Base-by-base conservation (phyloP, 2,888 invertebrate species). In the Trichacis sp. region DNA sequence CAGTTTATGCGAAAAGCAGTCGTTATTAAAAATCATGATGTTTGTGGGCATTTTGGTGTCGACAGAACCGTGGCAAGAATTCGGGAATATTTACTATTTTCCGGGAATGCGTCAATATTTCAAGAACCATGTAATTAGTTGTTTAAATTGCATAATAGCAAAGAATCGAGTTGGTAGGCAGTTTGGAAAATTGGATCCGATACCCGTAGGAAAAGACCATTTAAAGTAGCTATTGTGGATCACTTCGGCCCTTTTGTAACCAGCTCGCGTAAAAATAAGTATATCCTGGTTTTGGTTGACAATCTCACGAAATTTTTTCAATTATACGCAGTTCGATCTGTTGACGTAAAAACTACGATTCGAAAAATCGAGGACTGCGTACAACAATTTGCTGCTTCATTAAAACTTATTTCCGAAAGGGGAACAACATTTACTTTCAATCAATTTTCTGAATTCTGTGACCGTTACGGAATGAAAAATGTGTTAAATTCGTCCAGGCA, bases 161-260 rank as follows among this genome's bases (percentile, higher is more conserved):
- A 59, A 62, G 47, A 57, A 51, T 11, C 59, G 61, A 57, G 58
- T n/a, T n/a, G n/a, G n/a, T n/a, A n/a, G n/a, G n/a, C n/a, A n/a
- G n/a, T n/a, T n/a, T n/a, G n/a, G n/a, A 48, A 0, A 72, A 71
- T 43, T 77, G 3, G 70, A 76, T 45, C 74, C 75, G n/a, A 69
- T 73, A 15, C 57, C 64, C 0, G 47, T 60, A 0, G 72, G 69
- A 59, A 43, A 15, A 36, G 69, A 42, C 71, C 72, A 0, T 74
- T 74, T 40, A 69, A 52, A 5, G 15, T 68, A 1, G 49, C 73
- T 0, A 51, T 73, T 43, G 17, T 70, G 2, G 72, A 72, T 36
- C 69, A 73, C 29, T 30, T 70, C 0, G 19, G 62, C 72, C 1
- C n/a, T n/a, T n/a, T n/a, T n/a, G n/a, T n/a, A n/a, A n/a, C n/a